Evolutionary conservation across 2,888 invertebrate species (phyloP), one percentile per base, ranked within the genome.

Genomic region (Acanthosepion esculentum): DNA sequence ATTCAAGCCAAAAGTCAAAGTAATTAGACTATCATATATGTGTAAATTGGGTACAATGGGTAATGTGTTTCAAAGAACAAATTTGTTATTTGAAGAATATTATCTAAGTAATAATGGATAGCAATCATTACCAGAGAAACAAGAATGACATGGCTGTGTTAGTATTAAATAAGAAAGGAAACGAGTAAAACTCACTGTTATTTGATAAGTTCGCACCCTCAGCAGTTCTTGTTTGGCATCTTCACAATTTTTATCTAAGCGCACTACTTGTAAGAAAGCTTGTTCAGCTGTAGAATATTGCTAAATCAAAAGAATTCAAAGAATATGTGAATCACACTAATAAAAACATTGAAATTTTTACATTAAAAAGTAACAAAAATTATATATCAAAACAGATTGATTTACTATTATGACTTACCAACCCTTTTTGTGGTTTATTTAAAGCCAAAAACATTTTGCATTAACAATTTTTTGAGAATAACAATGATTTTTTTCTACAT

Each of bases 241-340:
- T 94, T 97, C 97, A 97, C 97, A 97, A 96, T 97, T 97, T 96
- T 97, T 97, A 96, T 98, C 98, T 96, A 97, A 96, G 96, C 97
- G 97, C 95, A 97, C 96, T 78, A 97, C 97, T 96, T 97, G 97
- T 95, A 97, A 97, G 97, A 97, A 98, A 53, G 97, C 97, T 95
- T 97, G 96, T 96, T 98, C 97, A 93, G 98, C 97, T 95, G 97
- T 97, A 33, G 97, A 96, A 96, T 97, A 97, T 96, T 96, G 97
- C 97, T 97, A 96, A 97, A 96, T n/a, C 94, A 59, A 78, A 78
- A 78, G 12, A 78, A 33, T 78, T 2, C 29, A 78, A 33, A 78
- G 12, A 92, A 95, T 59, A 50, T 23, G 41, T 23, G 78, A 78
- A 12, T 78, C 23, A 20, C 20, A 59, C 23, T 59, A 20, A 59